Evolutionary conservation across 2,797 vertebrate species (phyloP).

Genomic region (Tenualosa ilisha): DNA sequence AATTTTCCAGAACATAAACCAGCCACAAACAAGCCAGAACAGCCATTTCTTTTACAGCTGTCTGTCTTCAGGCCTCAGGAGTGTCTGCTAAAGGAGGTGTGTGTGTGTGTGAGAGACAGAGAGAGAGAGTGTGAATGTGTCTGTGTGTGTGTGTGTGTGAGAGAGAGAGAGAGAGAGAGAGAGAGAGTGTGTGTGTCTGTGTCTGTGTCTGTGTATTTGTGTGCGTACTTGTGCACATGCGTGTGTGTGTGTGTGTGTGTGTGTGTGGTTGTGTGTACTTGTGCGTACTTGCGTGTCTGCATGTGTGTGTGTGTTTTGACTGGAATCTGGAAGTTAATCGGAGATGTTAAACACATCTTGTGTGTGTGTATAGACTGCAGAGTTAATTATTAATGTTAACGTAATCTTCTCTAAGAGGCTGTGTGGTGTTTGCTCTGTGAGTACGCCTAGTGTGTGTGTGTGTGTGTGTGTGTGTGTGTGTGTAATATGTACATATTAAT

Average conservation of each 20-base stretch:
- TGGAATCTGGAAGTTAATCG: neutral
- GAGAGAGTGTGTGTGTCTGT: neutral
- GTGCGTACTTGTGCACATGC: neutral
- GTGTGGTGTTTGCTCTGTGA: neutral
- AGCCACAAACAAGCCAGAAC: neutral
- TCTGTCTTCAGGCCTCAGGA: neutral
- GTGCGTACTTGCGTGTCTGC: neutral
- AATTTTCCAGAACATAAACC: too few species aligned
- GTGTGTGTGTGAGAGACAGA: too few species aligned
- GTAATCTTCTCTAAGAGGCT: too few species aligned
- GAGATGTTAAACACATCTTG: neutral
- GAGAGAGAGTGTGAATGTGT: neutral
- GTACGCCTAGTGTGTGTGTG: neutral
- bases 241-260: neutral
- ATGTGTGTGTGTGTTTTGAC: neutral
- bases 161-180: neutral
- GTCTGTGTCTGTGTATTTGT: neutral
- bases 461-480: neutral
- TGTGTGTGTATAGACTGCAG: too few species aligned
- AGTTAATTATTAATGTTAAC: too few species aligned
- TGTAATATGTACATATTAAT: neutral
- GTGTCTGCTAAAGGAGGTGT: too few species aligned
- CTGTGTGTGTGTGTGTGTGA: neutral
- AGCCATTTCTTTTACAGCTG: neutral
- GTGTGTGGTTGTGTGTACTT: neutral